Base-by-base conservation (phyloP, 2,797 vertebrate genomes). In the Mormyrus proboscirostris region DNA sequence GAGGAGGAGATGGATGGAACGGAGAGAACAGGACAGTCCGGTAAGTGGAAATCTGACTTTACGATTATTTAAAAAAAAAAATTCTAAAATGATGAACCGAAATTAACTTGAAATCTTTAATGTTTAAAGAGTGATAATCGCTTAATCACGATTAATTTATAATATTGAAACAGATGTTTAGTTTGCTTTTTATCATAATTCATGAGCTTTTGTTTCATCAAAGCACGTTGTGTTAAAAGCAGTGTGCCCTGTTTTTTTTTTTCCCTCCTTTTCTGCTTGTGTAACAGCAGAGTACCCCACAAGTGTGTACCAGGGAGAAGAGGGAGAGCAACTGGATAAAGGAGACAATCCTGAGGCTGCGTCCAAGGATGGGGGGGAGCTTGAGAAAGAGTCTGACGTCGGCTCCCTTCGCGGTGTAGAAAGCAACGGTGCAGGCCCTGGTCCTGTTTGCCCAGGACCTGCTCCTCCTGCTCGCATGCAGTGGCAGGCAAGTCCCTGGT, bases 401-500 rank as follows among this genome's bases (percentile, higher is more conserved):
- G 10, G 91, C 1, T 0, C 87, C 9, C 89, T 51, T 49, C 92
- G 89, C 0, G 86, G 88, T 9, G 88, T 88, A 38, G 92, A 91
- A 3, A 82, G 91, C 1, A 92, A 16, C 0, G 91, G 90, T 0
- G 92, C 85, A 47, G 47, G 19, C 22, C 51, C 76, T 19, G 88
- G 86, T 62, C 55, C 86, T 47, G 49, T 55, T 44, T 87, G 86
- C 38, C 86, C 86, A 8, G 53, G 55, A 6, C n/a, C 79, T 19
- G 38, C 22, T 1, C 93, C 94, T 1, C 94, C 96, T 7, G 94
- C 93, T 6, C 96, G 96, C 50, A 93, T 95, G 55, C 96, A 96
- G 88, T 98, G 97, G 95, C 96, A 96, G 86, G 93, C 96, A 0
- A 95, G 95, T 4, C 94, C 96, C 19, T 96, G 95, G 93, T 90